Base-by-base conservation (phyloP, 2,797 vertebrate species). In the Lithobates sylvaticus region DNA sequence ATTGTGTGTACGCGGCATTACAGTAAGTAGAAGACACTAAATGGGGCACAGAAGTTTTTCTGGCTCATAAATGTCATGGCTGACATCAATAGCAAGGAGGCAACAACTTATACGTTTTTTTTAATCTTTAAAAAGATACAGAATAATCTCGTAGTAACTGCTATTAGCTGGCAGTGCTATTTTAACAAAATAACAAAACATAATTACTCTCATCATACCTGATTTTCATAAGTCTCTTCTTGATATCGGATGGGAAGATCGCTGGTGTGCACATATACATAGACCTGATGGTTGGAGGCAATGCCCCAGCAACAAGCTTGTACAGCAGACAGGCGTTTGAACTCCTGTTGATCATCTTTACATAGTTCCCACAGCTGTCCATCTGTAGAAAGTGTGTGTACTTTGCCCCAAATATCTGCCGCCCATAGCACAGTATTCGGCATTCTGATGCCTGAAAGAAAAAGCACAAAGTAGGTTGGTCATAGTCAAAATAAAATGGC, bases 211-310 rank as follows among this genome's bases (percentile, higher is more conserved):
- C 7, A 18, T 54, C 26, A n/a, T 92, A 98, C 98, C 93, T 99
- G 97, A 79, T 99, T 99, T 93, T 99, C 98, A 16, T 96, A 99
- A 80, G 97, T 95, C 90, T 99, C 97, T 88, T 99, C 98, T 75
- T 96, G 95, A 93, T 94, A 95, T 50, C 98, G 95, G 84, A 99
- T 95, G 2, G 97, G 96, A 79, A 99, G 92, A 0, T 99, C 97
- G 0, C 95, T 96, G 0, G 96, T 94, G 0, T 96, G 95, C 78
- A 99, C 90, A 0, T 96, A 97, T 89, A 98, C 91, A 81, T 99
- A 98, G 67, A 99, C 94, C 80, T 94, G 94, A 86, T 98, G 97
- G 90, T 99, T 97, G 0, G 96, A 97, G 80, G 95, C 97, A 15
- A 99, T 97, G 86, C 96, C 97, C 98, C 98, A 99, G 94, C 97